Evolutionary conservation across 2,113 vertebrate genomes (phyloP), one percentile per base, ranked within the genome.

Genomic region (Noturus placidus): DNA sequence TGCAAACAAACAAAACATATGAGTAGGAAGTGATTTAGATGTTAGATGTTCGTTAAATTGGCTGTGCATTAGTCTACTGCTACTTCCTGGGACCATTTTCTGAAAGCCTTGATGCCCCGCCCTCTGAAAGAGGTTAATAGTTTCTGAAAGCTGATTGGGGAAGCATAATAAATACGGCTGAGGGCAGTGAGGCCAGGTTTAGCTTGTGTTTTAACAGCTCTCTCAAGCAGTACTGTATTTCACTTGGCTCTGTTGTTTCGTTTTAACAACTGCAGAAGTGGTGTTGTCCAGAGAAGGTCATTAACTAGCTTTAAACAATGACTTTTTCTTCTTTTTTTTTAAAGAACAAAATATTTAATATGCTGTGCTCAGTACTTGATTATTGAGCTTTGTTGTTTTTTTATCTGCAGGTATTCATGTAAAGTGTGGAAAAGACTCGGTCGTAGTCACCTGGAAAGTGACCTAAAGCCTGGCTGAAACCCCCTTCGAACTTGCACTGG

Each of bases 401-500:
- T 80, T 72, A 0, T 84, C 70, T 88, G 46, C 85, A 95, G 95
- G 85, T 81, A 90, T 95, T 61, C 42, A 89, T 3, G 81, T 95
- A 2, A 27, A 72, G 0, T 96, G 95, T 88, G 27, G 0, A 2
- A 83, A 88, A 50, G 56, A 89, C 46, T 89, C 86, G 0, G 85
- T 95, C 0, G 84, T 1, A 0, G 81, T 95, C 61, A 92, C 10
- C 57, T 95, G 94, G 95, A 93, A 13, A 78, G 87, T 95, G 19
- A 15, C 0, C 0, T 6, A 86, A 0, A 87, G 88, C 10, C 1
- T 93, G 84, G 86, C 89, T 50, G 90, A 87, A 0, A 5, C 90
- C 11, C 92, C 92, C 0, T 20, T 86, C n/a, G 92, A 93, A 1
- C 84, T 95, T 6, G 92, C 95, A 79, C 94, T 96, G 0, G 95